phyloP scores from a whole-genome alignment of 2,113 vertebrate species.

The Telmatochromis bifrenatus region DNA sequence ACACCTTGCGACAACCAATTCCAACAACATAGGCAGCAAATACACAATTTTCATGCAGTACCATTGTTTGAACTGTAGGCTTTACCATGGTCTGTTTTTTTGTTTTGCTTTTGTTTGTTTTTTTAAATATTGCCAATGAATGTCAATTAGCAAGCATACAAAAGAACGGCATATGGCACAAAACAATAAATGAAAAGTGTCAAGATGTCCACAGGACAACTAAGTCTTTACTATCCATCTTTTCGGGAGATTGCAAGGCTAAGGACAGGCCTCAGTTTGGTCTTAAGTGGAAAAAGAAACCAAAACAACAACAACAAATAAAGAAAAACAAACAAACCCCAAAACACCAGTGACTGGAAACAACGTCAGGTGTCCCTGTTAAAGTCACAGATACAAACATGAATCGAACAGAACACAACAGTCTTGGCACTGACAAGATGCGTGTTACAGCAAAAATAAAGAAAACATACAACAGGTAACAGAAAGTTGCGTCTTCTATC shows the following conservation, averaged over 20 bases:
- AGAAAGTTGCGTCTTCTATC: constrained; percentile 28
- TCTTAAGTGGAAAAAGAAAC: constrained; percentile 23
- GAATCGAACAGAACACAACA: constrained; percentile 32
- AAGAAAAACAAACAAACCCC: background rate
- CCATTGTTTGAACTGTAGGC: constrained; percentile 87
- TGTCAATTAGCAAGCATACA: constrained; percentile 41
- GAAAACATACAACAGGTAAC: background rate
- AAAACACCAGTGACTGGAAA: constrained; percentile 26
- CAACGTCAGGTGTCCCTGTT: constrained; percentile 42
- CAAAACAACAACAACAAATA: background rate
- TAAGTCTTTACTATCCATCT: constrained; percentile 36
- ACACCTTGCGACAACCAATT: background rate
- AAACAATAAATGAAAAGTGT: constrained; percentile 47
- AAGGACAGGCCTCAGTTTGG: constrained; percentile 58
- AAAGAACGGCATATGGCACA: constrained; percentile 61
- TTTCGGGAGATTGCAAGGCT: constrained; percentile 53
- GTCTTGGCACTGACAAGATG: constrained; percentile 67
- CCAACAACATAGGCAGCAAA: background rate
- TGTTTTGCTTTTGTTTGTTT: background rate
- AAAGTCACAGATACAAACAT: constrained; percentile 18
- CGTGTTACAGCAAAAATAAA: constrained; percentile 36
- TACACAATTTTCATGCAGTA: constrained; percentile 46
- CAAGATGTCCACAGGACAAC: constrained; percentile 56
- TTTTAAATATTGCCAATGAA: constrained; percentile 72
- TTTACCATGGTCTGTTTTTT: constrained; percentile 64